A percentile compares a stretch with the other conserved stretches of the same genome.
phyloP scores from a whole-genome alignment of 2,113 vertebrate species.

The Calidris pygmaea region DNA sequence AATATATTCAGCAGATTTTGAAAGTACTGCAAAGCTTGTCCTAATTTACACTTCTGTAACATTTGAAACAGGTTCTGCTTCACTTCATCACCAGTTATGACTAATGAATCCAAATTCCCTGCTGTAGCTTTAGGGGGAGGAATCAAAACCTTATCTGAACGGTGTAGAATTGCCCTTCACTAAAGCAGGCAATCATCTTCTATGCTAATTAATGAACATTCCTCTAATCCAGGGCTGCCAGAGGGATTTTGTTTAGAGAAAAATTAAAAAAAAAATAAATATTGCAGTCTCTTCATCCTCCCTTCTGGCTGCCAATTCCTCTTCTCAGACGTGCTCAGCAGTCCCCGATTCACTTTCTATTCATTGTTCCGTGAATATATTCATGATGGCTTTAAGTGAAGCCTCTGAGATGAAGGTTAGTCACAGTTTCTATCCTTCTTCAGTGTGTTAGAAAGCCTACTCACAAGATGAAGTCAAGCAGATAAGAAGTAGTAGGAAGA shows the following conservation, averaged over 20 bases:
- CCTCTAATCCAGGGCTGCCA: neutral
- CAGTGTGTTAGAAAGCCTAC: neutral
- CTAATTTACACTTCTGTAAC: neutral
- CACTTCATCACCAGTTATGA: neutral
- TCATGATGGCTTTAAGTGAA: neutral
- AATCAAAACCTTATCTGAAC: neutral
- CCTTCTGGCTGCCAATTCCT: neutral
- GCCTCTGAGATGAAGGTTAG: neutral
- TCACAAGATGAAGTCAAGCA: neutral
- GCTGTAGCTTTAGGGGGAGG: neutral
- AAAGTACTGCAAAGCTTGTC: neutral
- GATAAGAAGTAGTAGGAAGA: neutral
- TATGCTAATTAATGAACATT: slow-evolving; percentile 30
- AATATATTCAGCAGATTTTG: neutral
- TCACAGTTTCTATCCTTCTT: neutral
- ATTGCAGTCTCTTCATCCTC: neutral
- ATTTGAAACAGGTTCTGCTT: neutral
- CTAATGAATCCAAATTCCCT: neutral
- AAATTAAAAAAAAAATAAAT: neutral
- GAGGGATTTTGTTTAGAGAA: slow-evolving; percentile 1
- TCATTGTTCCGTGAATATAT: neutral
- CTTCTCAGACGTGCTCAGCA: neutral
- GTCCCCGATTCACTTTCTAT: neutral
- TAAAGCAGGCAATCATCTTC: neutral
- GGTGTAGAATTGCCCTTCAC: neutral